Evolutionary conservation across 2,888 invertebrate species (phyloP).

Genomic region (Nephrotoma guestfalica): DNA sequence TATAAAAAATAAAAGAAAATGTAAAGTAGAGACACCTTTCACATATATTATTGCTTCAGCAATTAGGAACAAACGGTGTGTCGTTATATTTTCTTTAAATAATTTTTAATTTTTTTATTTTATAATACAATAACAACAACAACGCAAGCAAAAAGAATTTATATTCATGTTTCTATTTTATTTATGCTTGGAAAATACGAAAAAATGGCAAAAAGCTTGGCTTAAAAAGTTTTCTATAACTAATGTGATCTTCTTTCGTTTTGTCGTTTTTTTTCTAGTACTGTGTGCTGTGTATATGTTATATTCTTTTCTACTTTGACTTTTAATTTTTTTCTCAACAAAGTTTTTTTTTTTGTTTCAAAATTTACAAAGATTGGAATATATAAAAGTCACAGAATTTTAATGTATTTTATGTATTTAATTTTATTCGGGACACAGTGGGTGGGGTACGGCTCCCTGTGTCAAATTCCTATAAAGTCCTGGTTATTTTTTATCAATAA

Average conservation of each 20-base stretch:
- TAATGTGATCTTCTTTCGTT: slow-evolving; percentile 2
- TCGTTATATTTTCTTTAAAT: slow-evolving; percentile 9
- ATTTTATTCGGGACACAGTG: background rate
- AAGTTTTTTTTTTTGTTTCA: background rate
- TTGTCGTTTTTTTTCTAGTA: background rate
- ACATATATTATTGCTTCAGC: slow-evolving; percentile 12
- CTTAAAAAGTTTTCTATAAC: slow-evolving; percentile 4
- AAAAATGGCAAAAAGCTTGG: background rate
- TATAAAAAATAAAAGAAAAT: background rate
- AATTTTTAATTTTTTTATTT: slow-evolving; percentile 6
- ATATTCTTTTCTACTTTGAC: slow-evolving; percentile 1
- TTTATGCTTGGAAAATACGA: slow-evolving; percentile 3
- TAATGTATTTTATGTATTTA: background rate
- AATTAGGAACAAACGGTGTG: slow-evolving; percentile 30
- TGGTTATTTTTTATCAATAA: background rate
- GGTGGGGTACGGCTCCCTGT: background rate
- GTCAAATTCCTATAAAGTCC: background rate
- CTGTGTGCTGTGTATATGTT: background rate
- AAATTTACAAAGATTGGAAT: background rate
- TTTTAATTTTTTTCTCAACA: background rate
- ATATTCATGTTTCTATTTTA: background rate
- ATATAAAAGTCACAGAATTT: background rate
- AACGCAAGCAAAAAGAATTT: background rate
- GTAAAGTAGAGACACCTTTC: slow-evolving; percentile 3
- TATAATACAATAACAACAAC: background rate